Conservation (phyloP, 2,113 vertebrate genomes). For the sheep (Ovis aries) region ARS-UI_Ramb_v3.0 NC_056068.1:34063501-34064000, state of each 20-base stretch:
- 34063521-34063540: neutral
- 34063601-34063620: neutral
- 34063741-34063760: neutral
- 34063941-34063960: conserved; percentile 69
- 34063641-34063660: conserved; percentile 5
- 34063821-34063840: neutral
- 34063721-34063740: neutral
- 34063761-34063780: neutral
- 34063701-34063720: neutral
- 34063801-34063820: neutral
- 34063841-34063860: neutral
- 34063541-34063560: neutral
- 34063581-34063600: conserved; percentile 20
- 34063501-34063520: neutral
- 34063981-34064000: conserved; percentile 67
- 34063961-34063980: conserved; percentile 73
- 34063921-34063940: conserved; percentile 76
- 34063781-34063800: neutral
- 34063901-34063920: conserved; percentile 72
- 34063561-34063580: neutral
- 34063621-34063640: neutral
- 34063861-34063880: conserved; percentile 44
- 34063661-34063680: neutral
- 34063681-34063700: neutral
- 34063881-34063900: conserved; percentile 66